Conservation (phyloP, 2,797 vertebrate species). For the Cynopterus sphinx region DNA sequence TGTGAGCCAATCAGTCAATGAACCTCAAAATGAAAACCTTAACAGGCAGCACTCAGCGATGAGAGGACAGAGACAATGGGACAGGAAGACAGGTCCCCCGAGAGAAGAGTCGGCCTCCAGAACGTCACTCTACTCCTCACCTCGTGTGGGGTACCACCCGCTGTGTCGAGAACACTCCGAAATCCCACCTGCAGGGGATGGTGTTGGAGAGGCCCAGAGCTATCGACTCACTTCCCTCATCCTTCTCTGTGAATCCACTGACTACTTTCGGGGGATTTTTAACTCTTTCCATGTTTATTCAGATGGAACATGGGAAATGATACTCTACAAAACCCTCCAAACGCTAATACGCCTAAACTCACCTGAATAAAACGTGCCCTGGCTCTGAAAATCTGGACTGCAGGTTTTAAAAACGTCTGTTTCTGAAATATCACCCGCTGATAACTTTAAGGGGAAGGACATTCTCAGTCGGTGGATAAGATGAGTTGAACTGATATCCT, state of each 20-base stretch:
- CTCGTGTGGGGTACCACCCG: neutral
- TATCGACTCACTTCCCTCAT: neutral
- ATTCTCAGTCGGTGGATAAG: neutral
- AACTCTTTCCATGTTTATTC: neutral
- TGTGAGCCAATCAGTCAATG: fast-evolving
- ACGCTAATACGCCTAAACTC: neutral
- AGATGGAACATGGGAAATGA: neutral
- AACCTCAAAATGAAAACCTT: neutral
- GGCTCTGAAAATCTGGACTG: neutral
- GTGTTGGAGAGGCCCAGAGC: neutral
- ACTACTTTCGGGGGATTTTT: neutral
- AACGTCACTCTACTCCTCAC: too few relatives aligned
- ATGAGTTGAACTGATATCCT: neutral
- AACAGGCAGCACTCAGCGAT: fast-evolving
- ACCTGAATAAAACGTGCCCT: neutral
- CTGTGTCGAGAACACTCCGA: neutral
- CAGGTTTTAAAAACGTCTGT: neutral
- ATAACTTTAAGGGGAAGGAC: neutral
- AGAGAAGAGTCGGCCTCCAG: fast-evolving
- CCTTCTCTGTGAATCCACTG: too few relatives aligned
- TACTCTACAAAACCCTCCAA: neutral
- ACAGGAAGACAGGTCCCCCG: neutral
- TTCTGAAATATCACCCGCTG: neutral
- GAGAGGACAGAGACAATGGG: neutral
- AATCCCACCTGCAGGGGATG: neutral